Percentiles rank a stretch among this genome's conserved stretches.
phyloP scores from a whole-genome alignment of 2,888 invertebrate species.

The Julus scandinavius region DNA sequence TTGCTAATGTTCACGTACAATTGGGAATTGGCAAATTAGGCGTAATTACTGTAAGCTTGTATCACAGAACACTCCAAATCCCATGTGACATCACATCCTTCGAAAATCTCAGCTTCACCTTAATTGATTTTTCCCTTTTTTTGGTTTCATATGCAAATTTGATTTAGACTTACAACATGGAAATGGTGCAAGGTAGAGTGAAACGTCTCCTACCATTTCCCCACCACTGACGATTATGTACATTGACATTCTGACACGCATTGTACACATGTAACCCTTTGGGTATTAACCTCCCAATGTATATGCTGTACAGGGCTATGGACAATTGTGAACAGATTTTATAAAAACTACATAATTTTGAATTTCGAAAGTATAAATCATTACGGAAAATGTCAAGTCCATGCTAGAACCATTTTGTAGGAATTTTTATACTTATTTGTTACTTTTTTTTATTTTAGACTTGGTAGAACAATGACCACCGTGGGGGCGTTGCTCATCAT shows the following conservation, averaged over 20 bases:
- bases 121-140: not conserved
- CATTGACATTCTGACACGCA: not conserved
- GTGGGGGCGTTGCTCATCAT: not conserved
- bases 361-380: too few species aligned
- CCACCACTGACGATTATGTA: not conserved
- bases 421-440: not conserved
- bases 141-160: not conserved
- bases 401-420: too few species aligned
- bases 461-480: conserved; percentile 45
- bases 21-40: not conserved
- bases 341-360: too few species aligned
- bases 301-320: too few species aligned
- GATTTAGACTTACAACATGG: not conserved
- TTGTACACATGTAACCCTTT: not conserved
- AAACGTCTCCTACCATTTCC: not conserved
- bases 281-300: too few species aligned
- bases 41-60: not conserved
- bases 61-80: not conserved
- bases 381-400: too few species aligned
- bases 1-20: not conserved
- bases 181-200: not conserved
- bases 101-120: not conserved
- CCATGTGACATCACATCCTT: not conserved
- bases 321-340: too few species aligned
- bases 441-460: conserved; percentile 5